Conservation (phyloP, 2,113 vertebrate species). For the Mionectes macconnelli region DNA sequence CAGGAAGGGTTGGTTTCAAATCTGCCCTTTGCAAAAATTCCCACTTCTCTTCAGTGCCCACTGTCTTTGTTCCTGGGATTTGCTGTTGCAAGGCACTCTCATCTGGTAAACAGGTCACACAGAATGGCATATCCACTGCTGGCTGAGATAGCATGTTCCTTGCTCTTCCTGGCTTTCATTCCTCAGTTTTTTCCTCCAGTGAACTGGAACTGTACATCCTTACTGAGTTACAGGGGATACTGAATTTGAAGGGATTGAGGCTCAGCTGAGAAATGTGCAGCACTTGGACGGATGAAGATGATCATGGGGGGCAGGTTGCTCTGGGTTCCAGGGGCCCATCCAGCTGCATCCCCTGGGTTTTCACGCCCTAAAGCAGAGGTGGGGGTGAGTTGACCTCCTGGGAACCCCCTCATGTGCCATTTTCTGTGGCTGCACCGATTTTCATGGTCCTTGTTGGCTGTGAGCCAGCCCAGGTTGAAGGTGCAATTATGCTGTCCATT, state of each 20-base stretch:
- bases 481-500: not conserved
- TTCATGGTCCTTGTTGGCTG: accelerated
- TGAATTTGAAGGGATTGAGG: not conserved
- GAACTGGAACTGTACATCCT: not conserved
- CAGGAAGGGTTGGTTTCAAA: conserved; percentile 11
- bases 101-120: not conserved
- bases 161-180: not conserved
- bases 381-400: not conserved
- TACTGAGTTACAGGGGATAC: not conserved
- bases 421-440: not conserved
- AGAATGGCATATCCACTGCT: not conserved
- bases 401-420: not conserved
- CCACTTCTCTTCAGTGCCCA: not conserved
- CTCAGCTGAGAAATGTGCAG: not conserved
- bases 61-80: not conserved
- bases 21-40: not conserved
- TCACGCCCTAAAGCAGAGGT: not conserved
- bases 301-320: not conserved
- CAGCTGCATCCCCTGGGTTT: not conserved
- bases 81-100: not conserved
- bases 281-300: not conserved
- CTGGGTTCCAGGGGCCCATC: not conserved
- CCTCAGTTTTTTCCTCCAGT: not conserved
- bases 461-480: not conserved
- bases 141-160: not conserved